Evolutionary conservation across 2,888 invertebrate genomes (phyloP).

Genomic region (Thereva unica): DNA sequence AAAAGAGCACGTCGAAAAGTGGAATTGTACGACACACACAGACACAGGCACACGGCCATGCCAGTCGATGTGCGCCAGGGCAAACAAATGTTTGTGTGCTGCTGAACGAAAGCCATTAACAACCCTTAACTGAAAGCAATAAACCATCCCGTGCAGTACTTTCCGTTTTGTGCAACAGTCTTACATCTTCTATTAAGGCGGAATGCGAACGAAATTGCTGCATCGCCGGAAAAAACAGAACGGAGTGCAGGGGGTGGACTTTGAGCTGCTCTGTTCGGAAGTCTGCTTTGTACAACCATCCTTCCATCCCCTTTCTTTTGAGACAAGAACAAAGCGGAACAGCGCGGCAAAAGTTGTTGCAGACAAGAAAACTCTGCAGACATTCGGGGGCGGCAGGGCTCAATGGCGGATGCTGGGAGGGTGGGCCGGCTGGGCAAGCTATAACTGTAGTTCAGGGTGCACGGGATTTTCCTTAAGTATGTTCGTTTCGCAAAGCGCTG

Average conservation of each 20-base stretch:
- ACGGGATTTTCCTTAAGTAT: conserved; percentile 31
- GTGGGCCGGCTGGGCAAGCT: conserved; percentile 14
- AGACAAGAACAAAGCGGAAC: conserved; percentile 27
- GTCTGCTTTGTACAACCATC: conserved; percentile 4
- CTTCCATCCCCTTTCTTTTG: background rate
- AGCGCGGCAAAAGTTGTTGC: conserved; percentile 35
- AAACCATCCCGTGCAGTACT: conserved; percentile 38
- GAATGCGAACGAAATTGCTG: conserved; percentile 32
- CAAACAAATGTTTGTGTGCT: conserved; percentile 34
- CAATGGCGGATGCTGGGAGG: conserved; percentile 6
- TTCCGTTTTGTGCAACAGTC: conserved; percentile 32
- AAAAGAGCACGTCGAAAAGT: background rate
- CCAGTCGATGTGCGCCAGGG: conserved; percentile 13
- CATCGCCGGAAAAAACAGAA: conserved; percentile 18
- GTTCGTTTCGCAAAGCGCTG: conserved; percentile 6
- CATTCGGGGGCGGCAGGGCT: conserved; percentile 25
- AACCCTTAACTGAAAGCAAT: conserved; percentile 39
- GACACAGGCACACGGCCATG: too few species aligned
- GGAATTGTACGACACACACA: background rate
- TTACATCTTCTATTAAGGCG: conserved; percentile 31
- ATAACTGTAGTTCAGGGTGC: conserved; percentile 18
- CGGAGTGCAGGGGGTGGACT: background rate
- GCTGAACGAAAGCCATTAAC: conserved; percentile 40
- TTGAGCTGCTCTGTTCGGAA: background rate
- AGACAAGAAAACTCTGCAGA: conserved; percentile 27